Percentiles rank a stretch among this genome's conserved stretches.
phyloP scores from a whole-genome alignment of 1,140 invertebrate genomes.

The Idris sp. region DNA sequence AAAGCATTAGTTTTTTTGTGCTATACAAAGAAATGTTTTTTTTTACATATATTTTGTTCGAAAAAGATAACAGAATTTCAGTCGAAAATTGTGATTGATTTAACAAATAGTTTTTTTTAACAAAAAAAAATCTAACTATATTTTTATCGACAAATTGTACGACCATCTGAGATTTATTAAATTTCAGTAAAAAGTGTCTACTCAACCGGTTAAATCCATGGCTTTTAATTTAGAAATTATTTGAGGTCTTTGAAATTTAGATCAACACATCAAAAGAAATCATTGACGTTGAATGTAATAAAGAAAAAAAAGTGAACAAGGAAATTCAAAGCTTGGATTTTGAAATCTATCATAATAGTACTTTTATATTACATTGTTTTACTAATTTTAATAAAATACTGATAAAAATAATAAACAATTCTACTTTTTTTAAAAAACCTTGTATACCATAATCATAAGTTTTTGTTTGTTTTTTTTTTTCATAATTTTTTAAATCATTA shows the following conservation, averaged over 20 bases:
- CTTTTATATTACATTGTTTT: constrained; percentile 3
- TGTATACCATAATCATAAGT: too few species aligned
- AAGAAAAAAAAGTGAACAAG: constrained; percentile 7
- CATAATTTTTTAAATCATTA: too few species aligned
- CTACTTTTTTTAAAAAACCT: too few species aligned
- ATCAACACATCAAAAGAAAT: constrained; percentile 18
- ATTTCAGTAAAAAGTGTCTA: background rate
- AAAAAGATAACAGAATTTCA: too few species aligned
- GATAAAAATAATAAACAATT: too few species aligned
- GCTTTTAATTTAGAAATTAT: constrained; percentile 11
- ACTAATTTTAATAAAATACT: constrained; percentile 4
- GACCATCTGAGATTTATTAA: background rate
- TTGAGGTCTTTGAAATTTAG: constrained; percentile 4
- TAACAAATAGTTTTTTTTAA: too few species aligned
- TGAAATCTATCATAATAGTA: constrained; percentile 5
- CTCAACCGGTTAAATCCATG: background rate
- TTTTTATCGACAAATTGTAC: background rate
- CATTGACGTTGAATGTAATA: constrained; percentile 10
- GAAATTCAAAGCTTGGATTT: constrained; percentile 17
- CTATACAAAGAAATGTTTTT: background rate
- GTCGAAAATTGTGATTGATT: background rate
- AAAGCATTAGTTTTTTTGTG: too few species aligned
- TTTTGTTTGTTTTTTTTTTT: too few species aligned
- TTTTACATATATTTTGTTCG: too few species aligned
- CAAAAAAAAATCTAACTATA: too few species aligned